These are phyloP conservation scores for Forbesichthys papilliferus DNA, from an alignment of 2,113 vertebrate genomes.

Conservation along the genomic window DNA sequence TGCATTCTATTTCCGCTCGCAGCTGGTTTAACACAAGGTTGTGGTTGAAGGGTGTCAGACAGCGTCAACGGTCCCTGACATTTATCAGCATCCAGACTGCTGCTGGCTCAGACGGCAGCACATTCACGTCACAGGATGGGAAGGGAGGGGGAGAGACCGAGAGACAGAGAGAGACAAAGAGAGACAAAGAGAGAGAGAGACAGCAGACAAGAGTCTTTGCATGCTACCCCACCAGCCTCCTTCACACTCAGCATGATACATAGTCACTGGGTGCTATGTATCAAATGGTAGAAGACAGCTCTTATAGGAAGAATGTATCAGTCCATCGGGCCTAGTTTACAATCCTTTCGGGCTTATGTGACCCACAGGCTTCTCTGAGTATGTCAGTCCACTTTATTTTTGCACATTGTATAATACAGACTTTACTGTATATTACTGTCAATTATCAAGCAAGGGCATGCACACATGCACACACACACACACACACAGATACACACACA, in stretches of 20 bases:
- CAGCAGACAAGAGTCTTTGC: slow-evolving; percentile 1
- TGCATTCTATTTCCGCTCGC: neutral
- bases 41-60: slow-evolving; percentile 26
- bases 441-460: too few species aligned
- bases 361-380: too few species aligned
- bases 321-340: too few species aligned
- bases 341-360: too few species aligned
- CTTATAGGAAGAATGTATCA: too few species aligned
- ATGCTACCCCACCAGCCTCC: neutral
- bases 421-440: too few species aligned
- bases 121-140: slow-evolving; percentile 8
- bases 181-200: slow-evolving; percentile 7
- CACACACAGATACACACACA: slow-evolving; percentile 3
- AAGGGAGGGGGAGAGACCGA: neutral
- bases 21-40: slow-evolving; percentile 15
- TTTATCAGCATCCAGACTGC: slow-evolving; percentile 28
- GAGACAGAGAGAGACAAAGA: slow-evolving; percentile 27
- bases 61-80: slow-evolving; percentile 34
- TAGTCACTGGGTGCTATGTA: too few species aligned
- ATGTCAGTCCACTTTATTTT: too few species aligned
- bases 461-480: neutral
- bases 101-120: slow-evolving; percentile 55
- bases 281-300: too few species aligned
- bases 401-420: too few species aligned
- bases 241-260: too few species aligned